Conservation (phyloP, 2,888 invertebrate species). For the Caradrina clavipalpis region DNA sequence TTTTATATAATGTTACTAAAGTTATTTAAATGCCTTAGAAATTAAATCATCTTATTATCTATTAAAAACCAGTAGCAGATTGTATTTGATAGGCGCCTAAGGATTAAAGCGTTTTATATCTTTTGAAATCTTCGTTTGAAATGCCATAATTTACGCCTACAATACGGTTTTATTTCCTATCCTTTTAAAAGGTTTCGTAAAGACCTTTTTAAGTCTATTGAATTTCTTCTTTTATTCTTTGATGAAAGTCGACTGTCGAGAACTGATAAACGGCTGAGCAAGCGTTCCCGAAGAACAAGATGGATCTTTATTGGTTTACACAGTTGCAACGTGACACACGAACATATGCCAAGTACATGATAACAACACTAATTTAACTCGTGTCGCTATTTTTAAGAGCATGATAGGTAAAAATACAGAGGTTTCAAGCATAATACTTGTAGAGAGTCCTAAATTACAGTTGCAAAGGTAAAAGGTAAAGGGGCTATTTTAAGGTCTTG, state of each 20-base stretch:
- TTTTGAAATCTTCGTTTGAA: conserved; percentile 13
- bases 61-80: conserved; percentile 16
- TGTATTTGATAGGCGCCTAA: conserved; percentile 22
- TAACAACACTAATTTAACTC: conserved; percentile 30
- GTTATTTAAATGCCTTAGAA: conserved; percentile 5
- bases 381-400: conserved; percentile 12
- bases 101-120: conserved; percentile 32
- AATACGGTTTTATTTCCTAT: conserved; percentile 14
- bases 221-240: conserved; percentile 9
- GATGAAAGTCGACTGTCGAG: conserved; percentile 9
- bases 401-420: neutral
- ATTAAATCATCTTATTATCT: conserved; percentile 11
- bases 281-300: conserved; percentile 16
- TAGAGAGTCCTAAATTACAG: neutral
- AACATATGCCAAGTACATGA: conserved; percentile 3
- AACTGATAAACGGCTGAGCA: conserved; percentile 12
- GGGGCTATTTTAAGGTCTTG: neutral
- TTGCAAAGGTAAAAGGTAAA: neutral
- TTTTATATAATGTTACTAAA: conserved; percentile 7
- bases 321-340: conserved; percentile 26
- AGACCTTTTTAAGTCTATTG: conserved; percentile 23
- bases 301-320: conserved; percentile 40
- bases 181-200: conserved; percentile 15
- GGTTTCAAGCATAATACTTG: neutral
- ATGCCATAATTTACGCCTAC: conserved; percentile 11